phyloP scores from a whole-genome alignment of 2,888 invertebrate genomes.

The Drosophila infuscata region DNA sequence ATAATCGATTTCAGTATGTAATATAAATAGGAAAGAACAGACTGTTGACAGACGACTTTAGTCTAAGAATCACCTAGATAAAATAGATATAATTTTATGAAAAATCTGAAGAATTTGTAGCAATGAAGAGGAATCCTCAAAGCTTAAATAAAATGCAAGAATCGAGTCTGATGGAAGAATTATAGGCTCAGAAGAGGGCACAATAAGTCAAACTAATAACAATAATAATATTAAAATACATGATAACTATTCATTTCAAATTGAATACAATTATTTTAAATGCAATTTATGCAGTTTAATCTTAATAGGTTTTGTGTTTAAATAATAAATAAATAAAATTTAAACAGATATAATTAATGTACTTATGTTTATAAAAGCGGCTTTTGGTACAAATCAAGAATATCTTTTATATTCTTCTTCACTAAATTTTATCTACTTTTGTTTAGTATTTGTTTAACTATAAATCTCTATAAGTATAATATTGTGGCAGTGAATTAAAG shows the following conservation, averaged over 20 bases:
- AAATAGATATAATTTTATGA: neutral
- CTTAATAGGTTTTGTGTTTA: neutral
- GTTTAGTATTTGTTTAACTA: neutral
- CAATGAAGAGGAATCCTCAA: neutral
- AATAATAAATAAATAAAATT: neutral
- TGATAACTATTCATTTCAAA: neutral
- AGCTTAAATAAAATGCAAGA: neutral
- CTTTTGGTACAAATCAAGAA: neutral
- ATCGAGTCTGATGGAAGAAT: neutral
- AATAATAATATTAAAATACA: neutral
- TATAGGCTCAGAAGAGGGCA: neutral
- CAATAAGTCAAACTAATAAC: neutral
- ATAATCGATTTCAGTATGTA: neutral
- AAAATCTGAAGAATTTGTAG: neutral
- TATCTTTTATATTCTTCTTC: neutral
- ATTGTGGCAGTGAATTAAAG: neutral
- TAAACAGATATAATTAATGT: neutral
- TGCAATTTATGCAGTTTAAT: neutral
- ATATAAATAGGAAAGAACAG: neutral
- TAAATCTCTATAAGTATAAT: neutral
- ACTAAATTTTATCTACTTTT: neutral
- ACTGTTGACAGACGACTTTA: rapidly evolving
- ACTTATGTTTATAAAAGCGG: neutral
- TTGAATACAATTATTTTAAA: neutral
- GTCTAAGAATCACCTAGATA: neutral